Evolutionary conservation across 2,113 vertebrate species (phyloP), one percentile per base, ranked within the genome.

Genomic region (Megalops atlanticus): DNA sequence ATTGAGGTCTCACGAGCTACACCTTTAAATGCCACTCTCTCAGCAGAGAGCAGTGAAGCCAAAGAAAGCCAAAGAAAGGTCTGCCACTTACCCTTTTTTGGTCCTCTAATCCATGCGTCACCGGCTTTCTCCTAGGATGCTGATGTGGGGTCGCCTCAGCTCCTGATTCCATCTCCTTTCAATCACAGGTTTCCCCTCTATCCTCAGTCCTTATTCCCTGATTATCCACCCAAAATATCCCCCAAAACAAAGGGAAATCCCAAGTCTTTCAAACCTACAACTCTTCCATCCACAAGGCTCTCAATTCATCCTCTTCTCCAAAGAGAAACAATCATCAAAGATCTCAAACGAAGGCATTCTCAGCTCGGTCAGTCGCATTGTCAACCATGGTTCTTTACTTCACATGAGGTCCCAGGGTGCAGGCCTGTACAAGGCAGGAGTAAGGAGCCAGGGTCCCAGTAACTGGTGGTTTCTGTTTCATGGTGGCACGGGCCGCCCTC

Each of bases 71-170:
- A 0, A 43, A 43, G 33, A 2, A 77, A 81, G 84, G 80, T 85
- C 83, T 77, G 43, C 64, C 73, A 94, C 97, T 97, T 91, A 99
- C 98, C 94, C 94, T 95, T 91, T 99, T 99, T 92, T 99, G 98
- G 91, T 99, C 98, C 91, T 98, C 97, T 93, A 98, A 87, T 85
- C 96, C 96, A 45, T 99, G 98, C 87, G 95, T 93, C 86, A 96
- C 95, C 27, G 93, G 90, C 87, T 96, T 98, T 91, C 93, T 96
- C 91, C 94, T 96, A 89, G 93, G 94, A 81, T 95, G 94, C 88
- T 97, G 96, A 84, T 96, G 94, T 86, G 95, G 95, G 89, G 93
- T 94, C 41, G 93, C 91, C 91, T 98, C 97, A 74, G 94, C 92
- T 88, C 92, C 96, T 18, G 94, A 88, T 94, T 98, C 96, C 97